These are phyloP conservation scores for Myxocyprinus asiaticus DNA, from an alignment of 2,113 vertebrate genomes.

Conservation along the genomic window DNA sequence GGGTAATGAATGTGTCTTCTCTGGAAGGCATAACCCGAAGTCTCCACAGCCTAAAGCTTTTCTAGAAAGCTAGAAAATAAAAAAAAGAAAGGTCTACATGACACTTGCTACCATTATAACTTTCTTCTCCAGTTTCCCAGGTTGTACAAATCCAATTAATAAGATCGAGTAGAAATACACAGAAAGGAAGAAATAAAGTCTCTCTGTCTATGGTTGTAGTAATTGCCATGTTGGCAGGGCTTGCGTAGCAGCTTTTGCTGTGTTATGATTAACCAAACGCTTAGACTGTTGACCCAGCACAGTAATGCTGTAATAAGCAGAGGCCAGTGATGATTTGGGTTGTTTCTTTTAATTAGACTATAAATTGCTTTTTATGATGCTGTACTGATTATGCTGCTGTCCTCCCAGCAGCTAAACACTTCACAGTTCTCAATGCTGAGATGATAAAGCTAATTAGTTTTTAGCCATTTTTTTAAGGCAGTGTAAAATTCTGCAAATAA, in stretches of 20 bases:
- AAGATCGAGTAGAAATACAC: background rate
- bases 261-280: conserved; percentile 47
- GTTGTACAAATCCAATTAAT: background rate
- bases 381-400: conserved; percentile 19
- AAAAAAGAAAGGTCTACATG: conserved; percentile 12
- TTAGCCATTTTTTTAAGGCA: background rate
- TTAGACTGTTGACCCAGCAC: conserved; percentile 44
- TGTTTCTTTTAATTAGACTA: conserved; percentile 38
- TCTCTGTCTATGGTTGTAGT: conserved; percentile 33
- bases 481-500: background rate
- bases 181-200: conserved; percentile 3
- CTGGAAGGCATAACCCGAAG: conserved; percentile 9
- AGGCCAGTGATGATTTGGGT: conserved; percentile 20
- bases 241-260: conserved; percentile 20
- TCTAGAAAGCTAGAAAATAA: conserved; percentile 19
- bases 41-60: background rate
- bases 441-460: background rate
- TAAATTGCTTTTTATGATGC: conserved; percentile 36
- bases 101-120: background rate
- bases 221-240: conserved; percentile 40
- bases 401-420: conserved; percentile 15
- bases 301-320: conserved; percentile 29
- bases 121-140: background rate
- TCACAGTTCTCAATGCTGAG: background rate
- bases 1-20: conserved; percentile 31